These are phyloP conservation scores for Porites cylindrica DNA, from an alignment of 92 coral and sea anemone genomes.

Conservation along the genomic window DNA sequence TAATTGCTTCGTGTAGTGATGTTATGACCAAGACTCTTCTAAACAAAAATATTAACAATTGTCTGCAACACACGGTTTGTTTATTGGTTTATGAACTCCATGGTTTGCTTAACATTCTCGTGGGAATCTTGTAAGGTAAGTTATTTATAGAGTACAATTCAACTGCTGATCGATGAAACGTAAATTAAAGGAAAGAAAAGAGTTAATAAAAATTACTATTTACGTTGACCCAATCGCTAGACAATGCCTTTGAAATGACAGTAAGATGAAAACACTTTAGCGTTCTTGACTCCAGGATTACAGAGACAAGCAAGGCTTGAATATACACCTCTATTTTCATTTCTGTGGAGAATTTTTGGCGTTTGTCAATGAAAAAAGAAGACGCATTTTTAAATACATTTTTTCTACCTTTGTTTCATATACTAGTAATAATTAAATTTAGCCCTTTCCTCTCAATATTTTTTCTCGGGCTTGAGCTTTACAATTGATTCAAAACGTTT, in stretches of 20 bases:
- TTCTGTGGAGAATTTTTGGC: not conserved
- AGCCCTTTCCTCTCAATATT: no score
- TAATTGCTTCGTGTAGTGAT: not conserved
- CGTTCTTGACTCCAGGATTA: not conserved
- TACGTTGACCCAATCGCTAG: slow-evolving; percentile 3
- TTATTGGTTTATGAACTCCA: slow-evolving; percentile 36
- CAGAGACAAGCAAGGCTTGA: not conserved
- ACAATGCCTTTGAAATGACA: slow-evolving; percentile 16
- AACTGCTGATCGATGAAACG: slow-evolving; percentile 15
- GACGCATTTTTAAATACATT: no score
- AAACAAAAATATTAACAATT: slow-evolving; percentile 13
- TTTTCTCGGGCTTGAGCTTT: no score
- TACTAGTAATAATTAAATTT: no score
- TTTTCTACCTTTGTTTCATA: no score
- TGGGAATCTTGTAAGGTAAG: slow-evolving; percentile 40
- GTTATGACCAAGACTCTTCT: not conserved
- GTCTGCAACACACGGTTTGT: slow-evolving; percentile 6
- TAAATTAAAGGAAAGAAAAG: not conserved
- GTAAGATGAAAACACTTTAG: not conserved
- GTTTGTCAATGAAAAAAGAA: not conserved
- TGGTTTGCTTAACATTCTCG: slow-evolving; percentile 49
- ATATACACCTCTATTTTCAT: not conserved
- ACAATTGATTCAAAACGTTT: no score
- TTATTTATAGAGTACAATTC: slow-evolving; percentile 32
- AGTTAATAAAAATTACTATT: slow-evolving; percentile 25